These are phyloP conservation scores for Cyprinodon diabolis DNA, from an alignment of 2,797 vertebrate species.

Conservation along the genomic window DNA sequence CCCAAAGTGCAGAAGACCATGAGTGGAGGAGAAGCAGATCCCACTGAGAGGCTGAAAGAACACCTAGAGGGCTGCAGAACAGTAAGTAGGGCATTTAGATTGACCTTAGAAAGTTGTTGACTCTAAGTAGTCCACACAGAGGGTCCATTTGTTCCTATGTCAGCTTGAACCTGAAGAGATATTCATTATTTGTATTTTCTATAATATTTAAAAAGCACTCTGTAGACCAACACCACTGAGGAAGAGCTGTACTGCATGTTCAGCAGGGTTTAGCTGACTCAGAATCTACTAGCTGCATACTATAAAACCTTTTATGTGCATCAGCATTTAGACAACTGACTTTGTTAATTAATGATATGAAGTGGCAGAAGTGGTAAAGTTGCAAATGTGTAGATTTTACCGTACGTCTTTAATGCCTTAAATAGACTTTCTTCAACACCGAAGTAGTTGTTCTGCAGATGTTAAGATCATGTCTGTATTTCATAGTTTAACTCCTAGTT, in stretches of 20 bases:
- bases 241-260: not conserved
- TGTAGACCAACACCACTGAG: not conserved
- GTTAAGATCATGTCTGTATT: not conserved
- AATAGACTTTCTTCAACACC: not conserved
- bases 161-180: conserved; percentile 11
- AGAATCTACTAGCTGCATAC: not conserved
- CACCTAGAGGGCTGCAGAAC: not conserved
- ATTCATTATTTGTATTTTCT: not conserved
- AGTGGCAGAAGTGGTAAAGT: too few species aligned
- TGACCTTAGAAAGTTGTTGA: conserved; percentile 18
- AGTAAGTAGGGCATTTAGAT: not conserved
- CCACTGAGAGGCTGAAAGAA: not conserved
- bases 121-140: conserved; percentile 2
- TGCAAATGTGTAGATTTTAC: not conserved
- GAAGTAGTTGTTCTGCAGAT: not conserved
- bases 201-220: not conserved
- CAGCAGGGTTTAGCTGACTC: not conserved
- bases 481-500: not conserved
- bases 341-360: too few species aligned
- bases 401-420: too few species aligned
- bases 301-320: not conserved
- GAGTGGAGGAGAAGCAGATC: not conserved
- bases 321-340: too few species aligned
- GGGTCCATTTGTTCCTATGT: conserved; percentile 19
- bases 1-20: not conserved